Evolutionary conservation across 92 coral and sea anemone species (phyloP).

Genomic region (Porites divaricata): DNA sequence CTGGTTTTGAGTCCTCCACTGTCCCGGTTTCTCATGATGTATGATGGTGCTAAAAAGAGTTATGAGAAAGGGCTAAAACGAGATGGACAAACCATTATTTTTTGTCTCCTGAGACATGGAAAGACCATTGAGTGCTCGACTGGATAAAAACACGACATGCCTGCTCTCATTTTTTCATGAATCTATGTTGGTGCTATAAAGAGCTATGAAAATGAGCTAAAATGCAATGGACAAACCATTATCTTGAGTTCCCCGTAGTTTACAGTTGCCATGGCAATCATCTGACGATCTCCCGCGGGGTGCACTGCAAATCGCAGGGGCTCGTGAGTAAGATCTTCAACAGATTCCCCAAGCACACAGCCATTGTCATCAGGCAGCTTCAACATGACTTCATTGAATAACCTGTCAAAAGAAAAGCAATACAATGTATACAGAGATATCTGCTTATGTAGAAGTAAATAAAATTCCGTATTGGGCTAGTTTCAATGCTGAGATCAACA

Average conservation of each 20-base stretch:
- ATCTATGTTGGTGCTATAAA: background rate
- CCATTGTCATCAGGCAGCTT: constrained; percentile 84
- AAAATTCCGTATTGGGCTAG: no score
- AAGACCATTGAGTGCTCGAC: no score
- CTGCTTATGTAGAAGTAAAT: background rate
- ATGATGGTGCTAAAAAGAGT: no score
- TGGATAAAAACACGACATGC: no score
- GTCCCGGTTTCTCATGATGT: no score
- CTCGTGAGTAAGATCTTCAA: constrained; percentile 56
- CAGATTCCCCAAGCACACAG: constrained; percentile 62
- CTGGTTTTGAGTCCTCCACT: no score
- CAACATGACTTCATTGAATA: constrained; percentile 90
- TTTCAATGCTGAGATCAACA: no score
- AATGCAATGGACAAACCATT: constrained; percentile 54
- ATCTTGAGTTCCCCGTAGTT: constrained; percentile 74
- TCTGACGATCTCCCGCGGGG: constrained; percentile 72
- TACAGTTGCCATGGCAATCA: constrained; percentile 89
- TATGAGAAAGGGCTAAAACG: no score
- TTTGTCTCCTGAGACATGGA: no score
- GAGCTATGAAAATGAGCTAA: background rate
- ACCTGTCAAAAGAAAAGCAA: constrained; percentile 4
- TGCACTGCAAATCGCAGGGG: constrained; percentile 88
- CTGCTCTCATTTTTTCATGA: background rate
- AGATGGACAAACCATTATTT: no score
- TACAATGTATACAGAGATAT: background rate